Base-by-base conservation (phyloP, 2,113 vertebrate species). In the Aix galericulata region DNA sequence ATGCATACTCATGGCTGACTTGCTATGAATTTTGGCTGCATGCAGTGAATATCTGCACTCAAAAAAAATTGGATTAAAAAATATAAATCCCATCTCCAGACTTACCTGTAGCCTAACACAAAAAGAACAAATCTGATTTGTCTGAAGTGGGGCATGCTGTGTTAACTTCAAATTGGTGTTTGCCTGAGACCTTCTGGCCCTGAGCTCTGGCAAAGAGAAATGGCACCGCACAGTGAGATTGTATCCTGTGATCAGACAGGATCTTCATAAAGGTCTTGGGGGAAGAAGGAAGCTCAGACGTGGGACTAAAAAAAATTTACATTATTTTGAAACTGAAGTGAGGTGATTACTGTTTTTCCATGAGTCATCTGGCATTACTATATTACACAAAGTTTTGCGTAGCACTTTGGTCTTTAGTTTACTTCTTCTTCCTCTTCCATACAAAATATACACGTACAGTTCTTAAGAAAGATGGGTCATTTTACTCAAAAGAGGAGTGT, bases 341-440 rank as follows among this genome's bases (percentile, higher is more conserved):
- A 94, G 72, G 55, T 76, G 68, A 92, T 92, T 88, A 93, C 86
- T 86, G 59, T 88, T 95, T 95, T 93, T 94, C 96, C 88, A 83
- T 95, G 86, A 95, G 82, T 95, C 94, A 96, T 86, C 48, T 95
- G 93, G 56, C 77, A 59, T 85, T 89, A 55, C 36, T 56, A 72
- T 78, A 40, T 88, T 63, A 67, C 29, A 60, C 46, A 68, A 77
- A 72, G 85, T 60, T 81, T 29, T 72, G 86, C 59, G 36, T 34
- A 81, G 56, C 36, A 27, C 44, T 92, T 80, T 79, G n/a, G 8
- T 89, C 26, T 62, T 82, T n/a, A 44, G 7, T 86, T 93, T 91
- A 77, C 59, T 44, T n/a, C 55, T 91, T 82, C 74, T 79, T 16
- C 52, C 11, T 87, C 34, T 66, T 75, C 50, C 9, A 10, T 50